Conservation (phyloP, 2,888 invertebrate genomes). For the Antheraea assamensis region DNA sequence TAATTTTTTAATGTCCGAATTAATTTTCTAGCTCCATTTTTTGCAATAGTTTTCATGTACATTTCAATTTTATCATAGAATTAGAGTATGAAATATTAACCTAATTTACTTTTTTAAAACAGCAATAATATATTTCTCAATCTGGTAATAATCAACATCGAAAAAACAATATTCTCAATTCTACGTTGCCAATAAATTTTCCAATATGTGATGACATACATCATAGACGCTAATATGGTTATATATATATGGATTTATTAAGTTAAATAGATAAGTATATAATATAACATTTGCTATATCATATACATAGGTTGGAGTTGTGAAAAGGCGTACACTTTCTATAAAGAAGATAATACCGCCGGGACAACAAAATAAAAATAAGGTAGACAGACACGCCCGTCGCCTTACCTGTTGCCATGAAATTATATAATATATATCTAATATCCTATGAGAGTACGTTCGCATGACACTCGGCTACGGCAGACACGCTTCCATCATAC, state of each 20-base stretch:
- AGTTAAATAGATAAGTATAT: constrained; percentile 31
- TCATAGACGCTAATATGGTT: not conserved
- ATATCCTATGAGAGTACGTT: not conserved
- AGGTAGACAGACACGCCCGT: constrained; percentile 63
- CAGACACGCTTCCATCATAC: constrained; percentile 8
- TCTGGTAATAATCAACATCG: not conserved
- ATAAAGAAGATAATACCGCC: constrained; percentile 80
- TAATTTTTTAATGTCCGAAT: not conserved
- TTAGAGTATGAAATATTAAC: not conserved
- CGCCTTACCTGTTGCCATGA: constrained; percentile 31
- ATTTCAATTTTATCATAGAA: not conserved
- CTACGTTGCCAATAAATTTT: not conserved
- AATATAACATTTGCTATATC: constrained; percentile 49
- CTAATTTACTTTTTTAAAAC: not conserved
- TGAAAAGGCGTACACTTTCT: constrained; percentile 76
- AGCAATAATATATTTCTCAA: not conserved
- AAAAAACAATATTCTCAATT: not conserved
- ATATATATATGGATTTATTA: not conserved
- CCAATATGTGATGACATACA: not conserved
- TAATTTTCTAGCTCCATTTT: not conserved
- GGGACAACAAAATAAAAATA: constrained; percentile 62
- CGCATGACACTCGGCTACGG: constrained; percentile 12
- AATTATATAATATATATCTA: constrained; percentile 6
- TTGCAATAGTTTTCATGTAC: not conserved
- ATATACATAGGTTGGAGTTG: constrained; percentile 60